Percentiles rank a stretch among this genome's conserved stretches.
Evolutionary conservation across 2,113 vertebrate genomes (phyloP).

Genomic region (Arenaria interpres): DNA sequence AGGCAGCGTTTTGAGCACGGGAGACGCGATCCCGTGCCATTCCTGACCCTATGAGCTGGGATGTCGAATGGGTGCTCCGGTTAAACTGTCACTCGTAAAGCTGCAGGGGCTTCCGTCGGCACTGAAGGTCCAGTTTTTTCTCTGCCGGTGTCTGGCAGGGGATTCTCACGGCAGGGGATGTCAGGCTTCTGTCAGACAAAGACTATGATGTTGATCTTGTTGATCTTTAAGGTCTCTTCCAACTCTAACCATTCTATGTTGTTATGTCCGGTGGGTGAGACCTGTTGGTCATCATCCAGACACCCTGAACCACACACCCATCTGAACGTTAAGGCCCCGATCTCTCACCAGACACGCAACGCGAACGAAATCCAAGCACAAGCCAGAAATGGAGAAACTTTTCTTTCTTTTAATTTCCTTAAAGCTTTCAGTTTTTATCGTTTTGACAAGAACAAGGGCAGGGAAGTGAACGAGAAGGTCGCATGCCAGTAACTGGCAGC

Average conservation of each 20-base stretch:
- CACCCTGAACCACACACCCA: not conserved
- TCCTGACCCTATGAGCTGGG: fast-evolving
- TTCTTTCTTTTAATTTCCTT: not conserved
- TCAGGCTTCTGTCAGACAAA: not conserved
- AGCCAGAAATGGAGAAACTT: not conserved
- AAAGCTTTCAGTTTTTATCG: not conserved
- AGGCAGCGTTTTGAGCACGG: not conserved
- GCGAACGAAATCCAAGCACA: not conserved
- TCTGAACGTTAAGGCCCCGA: not conserved
- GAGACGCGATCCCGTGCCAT: fast-evolving
- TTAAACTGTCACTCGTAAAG: not conserved
- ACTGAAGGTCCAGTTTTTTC: not conserved
- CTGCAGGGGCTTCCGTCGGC: not conserved
- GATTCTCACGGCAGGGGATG: not conserved
- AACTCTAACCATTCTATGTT: too few relatives aligned
- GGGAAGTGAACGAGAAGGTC: not conserved
- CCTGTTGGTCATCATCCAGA: not conserved
- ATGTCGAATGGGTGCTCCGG: not conserved
- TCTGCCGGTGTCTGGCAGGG: not conserved
- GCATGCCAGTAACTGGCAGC: not conserved
- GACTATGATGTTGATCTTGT: too few relatives aligned
- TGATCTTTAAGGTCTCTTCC: too few relatives aligned
- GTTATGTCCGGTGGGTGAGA: not conserved
- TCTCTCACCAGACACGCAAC: not conserved
- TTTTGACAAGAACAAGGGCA: not conserved